phyloP scores from a whole-genome alignment of 2,113 vertebrate genomes.

The Trematomus loennbergii region DNA sequence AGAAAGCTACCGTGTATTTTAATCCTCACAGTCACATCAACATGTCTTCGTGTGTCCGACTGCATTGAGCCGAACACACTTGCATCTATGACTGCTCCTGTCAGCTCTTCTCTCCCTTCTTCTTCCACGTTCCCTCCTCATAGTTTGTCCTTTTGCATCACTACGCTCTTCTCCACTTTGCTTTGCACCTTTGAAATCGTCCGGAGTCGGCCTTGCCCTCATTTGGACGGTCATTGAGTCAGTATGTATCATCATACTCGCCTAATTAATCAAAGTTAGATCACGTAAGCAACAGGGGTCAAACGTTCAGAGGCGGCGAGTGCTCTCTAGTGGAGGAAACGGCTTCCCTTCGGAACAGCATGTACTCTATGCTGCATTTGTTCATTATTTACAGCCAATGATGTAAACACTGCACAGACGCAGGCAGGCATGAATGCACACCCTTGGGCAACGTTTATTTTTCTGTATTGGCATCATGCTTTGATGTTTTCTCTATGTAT shows the following conservation, averaged over 20 bases:
- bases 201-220: neutral
- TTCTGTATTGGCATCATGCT: conserved; percentile 39
- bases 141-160: conserved; percentile 54
- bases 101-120: conserved; percentile 33
- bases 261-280: conserved; percentile 66
- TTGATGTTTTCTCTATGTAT: neutral
- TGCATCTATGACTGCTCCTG: conserved; percentile 27
- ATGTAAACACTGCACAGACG: conserved; percentile 24
- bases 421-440: conserved; percentile 30
- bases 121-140: conserved; percentile 7
- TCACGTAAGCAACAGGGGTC: no score
- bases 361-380: neutral
- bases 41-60: conserved; percentile 8
- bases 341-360: conserved; percentile 11
- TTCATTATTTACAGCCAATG: conserved; percentile 31
- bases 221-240: conserved; percentile 41
- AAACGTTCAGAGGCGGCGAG: no score
- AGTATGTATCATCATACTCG: conserved; percentile 16
- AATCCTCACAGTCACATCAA: conserved; percentile 10
- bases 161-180: conserved; percentile 14
- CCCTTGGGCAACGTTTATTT: conserved; percentile 40
- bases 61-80: conserved; percentile 25
- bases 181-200: neutral
- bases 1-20: conserved; percentile 1
- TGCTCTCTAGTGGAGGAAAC: no score